Evolutionary conservation across 2,113 vertebrate species (phyloP), one percentile per base, ranked within the genome.

Genomic region (Gulo gulo): DNA sequence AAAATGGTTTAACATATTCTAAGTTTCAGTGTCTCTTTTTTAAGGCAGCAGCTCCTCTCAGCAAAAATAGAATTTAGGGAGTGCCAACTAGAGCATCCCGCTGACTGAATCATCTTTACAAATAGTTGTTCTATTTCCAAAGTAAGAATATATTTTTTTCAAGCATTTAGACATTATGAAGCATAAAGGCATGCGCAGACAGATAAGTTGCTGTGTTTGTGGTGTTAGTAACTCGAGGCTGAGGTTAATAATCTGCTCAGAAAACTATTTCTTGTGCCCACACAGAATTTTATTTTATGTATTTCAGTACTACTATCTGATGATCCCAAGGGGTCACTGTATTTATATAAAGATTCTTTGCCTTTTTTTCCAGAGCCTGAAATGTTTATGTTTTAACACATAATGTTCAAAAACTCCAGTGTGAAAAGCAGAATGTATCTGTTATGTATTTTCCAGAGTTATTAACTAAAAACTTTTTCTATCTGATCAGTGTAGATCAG

Each of bases 51-150:
- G 3, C 73, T 96, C 71, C 81, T 96, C 39, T 95, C 47, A 93
- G 83, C 73, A 97, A 98, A 98, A 97, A 95, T 96, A 97, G 96
- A 95, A 95, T 71, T 36, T 82, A 94, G 74, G 78, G 93, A 91
- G 93, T 10, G 50, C 82, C 81, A 76, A 71, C 67, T 36, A 80
- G 39, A 93, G 81, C 88, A 78, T 88, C 90, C 78, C 91, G 94
- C 90, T 86, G 95, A 94, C 88, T 34, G 85, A 93, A 61, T 86
- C 88, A 93, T 97, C 82, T 89, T 97, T 83, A 89, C 93, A 94
- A 95, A 97, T 76, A 85, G 93, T 93, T 88, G 42, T 94, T 97
- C 97, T 97, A 94, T 97, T 97, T 98, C 97, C 96, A 97, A 96
- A 98, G 92, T 42, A 96, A 94, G 76, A 84, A 94, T 85, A 84